These are phyloP conservation scores for Holothuria glaberrima DNA, from an alignment of 35 echinoderm and acorn worm species.

Conservation along the genomic window DNA sequence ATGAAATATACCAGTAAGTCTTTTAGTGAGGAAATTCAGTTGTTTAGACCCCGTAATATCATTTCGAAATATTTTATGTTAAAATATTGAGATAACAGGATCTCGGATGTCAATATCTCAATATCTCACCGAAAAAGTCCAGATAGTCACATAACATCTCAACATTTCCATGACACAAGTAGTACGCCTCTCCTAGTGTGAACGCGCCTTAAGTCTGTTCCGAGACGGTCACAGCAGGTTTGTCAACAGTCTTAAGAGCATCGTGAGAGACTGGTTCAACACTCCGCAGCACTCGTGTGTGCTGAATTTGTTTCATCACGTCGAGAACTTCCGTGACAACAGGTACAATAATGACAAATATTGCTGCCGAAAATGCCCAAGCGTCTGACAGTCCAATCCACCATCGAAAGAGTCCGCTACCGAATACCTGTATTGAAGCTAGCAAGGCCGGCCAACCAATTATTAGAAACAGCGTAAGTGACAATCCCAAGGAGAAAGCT, in stretches of 20 bases:
- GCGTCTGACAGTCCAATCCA: slow-evolving; percentile 81
- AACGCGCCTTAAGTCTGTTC: neutral
- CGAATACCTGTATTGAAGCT: slow-evolving; percentile 62
- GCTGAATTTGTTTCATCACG: slow-evolving; percentile 63
- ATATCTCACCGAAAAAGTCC: too few relatives aligned
- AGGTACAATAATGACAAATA: slow-evolving; percentile 87
- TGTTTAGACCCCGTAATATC: too few relatives aligned
- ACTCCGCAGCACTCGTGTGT: slow-evolving; percentile 10
- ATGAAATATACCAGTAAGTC: too few relatives aligned
- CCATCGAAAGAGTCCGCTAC: slow-evolving; percentile 58
- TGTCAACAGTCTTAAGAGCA: neutral
- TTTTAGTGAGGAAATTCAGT: too few relatives aligned
- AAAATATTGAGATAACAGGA: too few relatives aligned
- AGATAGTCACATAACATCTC: too few relatives aligned
- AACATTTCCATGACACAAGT: too few relatives aligned
- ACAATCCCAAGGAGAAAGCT: slow-evolving; percentile 55
- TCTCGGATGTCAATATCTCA: too few relatives aligned
- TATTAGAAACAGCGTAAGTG: slow-evolving; percentile 60
- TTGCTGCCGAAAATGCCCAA: slow-evolving; percentile 82
- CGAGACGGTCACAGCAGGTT: slow-evolving; percentile 34
- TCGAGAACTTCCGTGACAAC: slow-evolving; percentile 68
- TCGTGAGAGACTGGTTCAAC: neutral
- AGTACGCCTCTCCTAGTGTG: too few relatives aligned
- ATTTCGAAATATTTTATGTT: too few relatives aligned
- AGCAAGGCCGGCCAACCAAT: slow-evolving; percentile 80